Conservation (phyloP, 2,797 vertebrate species). For the Macropodus opercularis region DNA sequence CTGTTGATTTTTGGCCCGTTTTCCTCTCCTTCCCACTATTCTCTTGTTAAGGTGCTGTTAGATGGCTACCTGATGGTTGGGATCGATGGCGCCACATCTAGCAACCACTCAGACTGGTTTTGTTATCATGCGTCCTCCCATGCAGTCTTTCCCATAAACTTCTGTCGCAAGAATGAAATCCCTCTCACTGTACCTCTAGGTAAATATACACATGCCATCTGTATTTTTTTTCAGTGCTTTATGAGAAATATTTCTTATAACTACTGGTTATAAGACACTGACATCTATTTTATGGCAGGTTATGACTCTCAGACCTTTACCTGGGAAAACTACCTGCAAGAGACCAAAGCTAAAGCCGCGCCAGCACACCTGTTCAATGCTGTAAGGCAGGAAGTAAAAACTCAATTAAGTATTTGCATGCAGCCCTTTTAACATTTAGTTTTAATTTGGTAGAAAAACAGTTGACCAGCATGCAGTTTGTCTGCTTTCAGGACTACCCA, state of each 20-base stretch:
- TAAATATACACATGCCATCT: constrained; percentile 30
- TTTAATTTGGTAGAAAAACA: neutral
- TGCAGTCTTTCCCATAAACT: constrained; percentile 88
- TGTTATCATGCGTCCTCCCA: constrained; percentile 96
- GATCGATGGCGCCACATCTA: constrained; percentile 85
- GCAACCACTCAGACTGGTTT: constrained; percentile 89
- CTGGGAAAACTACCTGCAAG: constrained; percentile 89
- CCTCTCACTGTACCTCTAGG: constrained; percentile 83
- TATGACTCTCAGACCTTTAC: constrained; percentile 83
- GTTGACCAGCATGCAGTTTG: neutral
- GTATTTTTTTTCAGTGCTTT: neutral
- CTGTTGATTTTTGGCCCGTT: no score
- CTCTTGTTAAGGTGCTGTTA: constrained; percentile 85
- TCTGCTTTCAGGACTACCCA: constrained; percentile 84
- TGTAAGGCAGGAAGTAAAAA: constrained; percentile 74
- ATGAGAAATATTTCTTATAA: no score
- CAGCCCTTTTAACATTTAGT: neutral
- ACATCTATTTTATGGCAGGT: constrained; percentile 74
- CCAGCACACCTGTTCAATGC: constrained; percentile 89
- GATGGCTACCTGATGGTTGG: constrained; percentile 95
- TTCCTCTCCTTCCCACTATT: neutral
- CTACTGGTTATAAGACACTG: no score
- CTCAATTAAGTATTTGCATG: neutral
- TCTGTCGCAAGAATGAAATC: constrained; percentile 89
- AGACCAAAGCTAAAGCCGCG: constrained; percentile 82